Evolutionary conservation across 2,797 vertebrate genomes (phyloP).

Genomic region (Myotis planiceps): DNA sequence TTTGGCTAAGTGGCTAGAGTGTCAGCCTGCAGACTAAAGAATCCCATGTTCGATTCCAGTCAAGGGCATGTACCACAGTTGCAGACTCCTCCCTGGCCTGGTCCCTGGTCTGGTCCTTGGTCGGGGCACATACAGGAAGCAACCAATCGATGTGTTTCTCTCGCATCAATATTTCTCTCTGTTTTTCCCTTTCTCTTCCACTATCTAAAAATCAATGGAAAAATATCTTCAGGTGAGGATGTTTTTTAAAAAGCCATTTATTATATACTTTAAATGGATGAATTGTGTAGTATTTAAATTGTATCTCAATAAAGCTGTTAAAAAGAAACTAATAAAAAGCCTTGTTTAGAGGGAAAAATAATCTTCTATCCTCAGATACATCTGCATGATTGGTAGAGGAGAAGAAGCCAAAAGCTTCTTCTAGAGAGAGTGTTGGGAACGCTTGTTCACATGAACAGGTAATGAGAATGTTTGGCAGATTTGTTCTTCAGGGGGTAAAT

Average conservation of each 20-base stretch:
- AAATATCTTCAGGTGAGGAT: too few species aligned
- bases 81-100: too few species aligned
- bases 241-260: background rate
- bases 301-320: conserved; percentile 14
- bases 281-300: background rate
- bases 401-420: background rate
- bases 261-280: background rate
- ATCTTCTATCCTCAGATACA: background rate
- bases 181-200: too few species aligned
- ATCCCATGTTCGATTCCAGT: too few species aligned
- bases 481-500: conserved; percentile 47
- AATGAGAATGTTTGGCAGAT: conserved; percentile 39
- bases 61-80: too few species aligned
- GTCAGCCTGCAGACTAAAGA: too few species aligned
- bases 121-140: too few species aligned
- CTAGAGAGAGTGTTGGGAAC: background rate
- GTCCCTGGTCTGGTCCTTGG: too few species aligned
- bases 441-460: conserved; percentile 34
- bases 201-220: too few species aligned
- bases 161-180: too few species aligned
- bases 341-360: background rate
- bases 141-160: too few species aligned
- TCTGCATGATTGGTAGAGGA: background rate
- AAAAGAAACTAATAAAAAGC: conserved; percentile 20
- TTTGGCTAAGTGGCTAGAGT: too few species aligned